Evolutionary conservation across 2,888 invertebrate species (phyloP).

Genomic region (Ornithoptera alexandrae): DNA sequence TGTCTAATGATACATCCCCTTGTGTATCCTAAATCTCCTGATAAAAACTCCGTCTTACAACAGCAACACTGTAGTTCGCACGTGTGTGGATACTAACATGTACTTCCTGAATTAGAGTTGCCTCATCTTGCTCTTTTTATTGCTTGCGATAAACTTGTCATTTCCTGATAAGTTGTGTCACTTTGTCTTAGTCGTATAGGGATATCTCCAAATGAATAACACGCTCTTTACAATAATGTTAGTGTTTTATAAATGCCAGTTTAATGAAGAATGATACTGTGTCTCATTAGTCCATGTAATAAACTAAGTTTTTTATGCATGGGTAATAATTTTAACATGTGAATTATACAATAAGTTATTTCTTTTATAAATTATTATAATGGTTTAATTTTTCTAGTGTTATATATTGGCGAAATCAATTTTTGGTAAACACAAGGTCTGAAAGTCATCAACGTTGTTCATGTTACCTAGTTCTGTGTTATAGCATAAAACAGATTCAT

Average conservation of each 20-base stretch:
- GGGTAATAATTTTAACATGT: no score
- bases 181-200: neutral
- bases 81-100: conserved; percentile 31
- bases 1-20: conserved; percentile 28
- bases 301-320: neutral
- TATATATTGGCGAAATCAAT: neutral
- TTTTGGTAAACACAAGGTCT: neutral
- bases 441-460: conserved; percentile 17
- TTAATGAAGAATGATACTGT: neutral
- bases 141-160: conserved; percentile 59
- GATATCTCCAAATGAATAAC: neutral
- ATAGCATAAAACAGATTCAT: conserved; percentile 21
- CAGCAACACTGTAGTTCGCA: conserved; percentile 32
- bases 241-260: neutral
- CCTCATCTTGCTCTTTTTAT: conserved; percentile 39
- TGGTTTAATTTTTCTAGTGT: neutral
- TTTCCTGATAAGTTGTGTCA: conserved; percentile 43
- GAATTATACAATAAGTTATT: neutral
- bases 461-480: conserved; percentile 2
- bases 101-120: conserved; percentile 34
- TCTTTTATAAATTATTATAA: neutral
- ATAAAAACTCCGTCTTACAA: conserved; percentile 22
- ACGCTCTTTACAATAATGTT: neutral
- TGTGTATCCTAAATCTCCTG: conserved; percentile 19
- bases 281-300: neutral